These are phyloP conservation scores for Prinia subflava DNA, from an alignment of 2,113 vertebrate species.

Conservation along the genomic window DNA sequence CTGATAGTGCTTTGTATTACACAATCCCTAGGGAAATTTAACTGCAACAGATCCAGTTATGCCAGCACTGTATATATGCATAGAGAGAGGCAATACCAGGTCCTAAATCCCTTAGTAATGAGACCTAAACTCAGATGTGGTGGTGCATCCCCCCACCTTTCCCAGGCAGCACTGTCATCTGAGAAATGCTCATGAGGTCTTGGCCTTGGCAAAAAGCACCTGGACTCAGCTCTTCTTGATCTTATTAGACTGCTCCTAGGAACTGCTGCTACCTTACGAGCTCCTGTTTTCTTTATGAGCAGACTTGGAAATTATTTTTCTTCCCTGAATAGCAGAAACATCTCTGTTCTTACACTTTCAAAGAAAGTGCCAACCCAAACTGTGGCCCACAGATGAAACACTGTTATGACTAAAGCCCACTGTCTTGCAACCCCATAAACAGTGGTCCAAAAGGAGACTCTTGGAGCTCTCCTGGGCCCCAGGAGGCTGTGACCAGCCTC, in stretches of 20 bases:
- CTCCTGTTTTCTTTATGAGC: not conserved
- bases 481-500: not conserved
- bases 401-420: not conserved
- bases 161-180: accelerated
- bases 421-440: accelerated
- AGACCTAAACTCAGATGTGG: not conserved
- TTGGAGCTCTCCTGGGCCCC: not conserved
- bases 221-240: not conserved
- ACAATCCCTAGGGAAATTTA: not conserved
- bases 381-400: accelerated
- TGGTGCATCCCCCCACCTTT: too few species aligned
- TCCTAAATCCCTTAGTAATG: not conserved
- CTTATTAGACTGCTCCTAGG: not conserved
- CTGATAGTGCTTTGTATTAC: not conserved
- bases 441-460: not conserved
- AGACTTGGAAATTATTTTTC: not conserved
- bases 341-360: not conserved
- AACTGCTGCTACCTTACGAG: not conserved
- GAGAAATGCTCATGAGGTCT: not conserved
- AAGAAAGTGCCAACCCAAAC: not conserved
- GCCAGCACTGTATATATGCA: not conserved
- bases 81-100: not conserved
- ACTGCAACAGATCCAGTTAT: not conserved
- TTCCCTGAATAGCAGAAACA: not conserved
- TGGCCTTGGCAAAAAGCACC: not conserved